Percentiles rank a stretch among this genome's conserved stretches.
These are phyloP conservation scores for Furnarius figulus DNA, from an alignment of 2,113 vertebrate species.

Conservation along the genomic window DNA sequence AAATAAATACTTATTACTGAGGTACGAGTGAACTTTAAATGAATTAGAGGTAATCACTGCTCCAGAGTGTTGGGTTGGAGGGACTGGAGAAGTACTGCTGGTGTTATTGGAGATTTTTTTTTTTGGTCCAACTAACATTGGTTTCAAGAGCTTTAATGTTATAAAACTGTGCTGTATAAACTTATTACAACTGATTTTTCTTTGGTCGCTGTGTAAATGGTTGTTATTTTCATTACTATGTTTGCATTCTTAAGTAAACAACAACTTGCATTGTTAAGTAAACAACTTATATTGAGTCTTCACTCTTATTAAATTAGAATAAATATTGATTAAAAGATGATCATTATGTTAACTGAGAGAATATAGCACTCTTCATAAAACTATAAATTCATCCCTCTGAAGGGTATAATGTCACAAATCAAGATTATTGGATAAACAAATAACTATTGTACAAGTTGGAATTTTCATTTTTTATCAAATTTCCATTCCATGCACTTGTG, in stretches of 20 bases:
- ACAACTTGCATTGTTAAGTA: background rate
- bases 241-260: background rate
- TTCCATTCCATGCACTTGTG: background rate
- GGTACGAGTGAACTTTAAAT: background rate
- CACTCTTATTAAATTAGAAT: background rate
- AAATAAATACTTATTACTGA: background rate
- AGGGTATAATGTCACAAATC: background rate
- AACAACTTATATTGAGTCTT: background rate
- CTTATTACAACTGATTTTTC: background rate
- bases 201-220: background rate
- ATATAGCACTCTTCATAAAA: background rate
- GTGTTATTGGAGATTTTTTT: background rate
- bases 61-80: background rate
- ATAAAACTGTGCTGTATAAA: background rate
- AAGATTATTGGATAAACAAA: background rate
- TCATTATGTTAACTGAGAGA: background rate
- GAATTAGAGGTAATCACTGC: background rate
- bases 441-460: background rate
- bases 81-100: background rate
- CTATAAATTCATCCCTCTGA: background rate
- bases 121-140: background rate
- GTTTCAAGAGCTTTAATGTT: background rate
- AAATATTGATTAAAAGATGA: background rate
- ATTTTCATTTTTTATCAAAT: background rate
- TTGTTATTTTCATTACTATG: background rate